These are phyloP conservation scores for Ceratosolen solmsi DNA, from an alignment of 1,140 invertebrate species.

Conservation along the genomic window DNA sequence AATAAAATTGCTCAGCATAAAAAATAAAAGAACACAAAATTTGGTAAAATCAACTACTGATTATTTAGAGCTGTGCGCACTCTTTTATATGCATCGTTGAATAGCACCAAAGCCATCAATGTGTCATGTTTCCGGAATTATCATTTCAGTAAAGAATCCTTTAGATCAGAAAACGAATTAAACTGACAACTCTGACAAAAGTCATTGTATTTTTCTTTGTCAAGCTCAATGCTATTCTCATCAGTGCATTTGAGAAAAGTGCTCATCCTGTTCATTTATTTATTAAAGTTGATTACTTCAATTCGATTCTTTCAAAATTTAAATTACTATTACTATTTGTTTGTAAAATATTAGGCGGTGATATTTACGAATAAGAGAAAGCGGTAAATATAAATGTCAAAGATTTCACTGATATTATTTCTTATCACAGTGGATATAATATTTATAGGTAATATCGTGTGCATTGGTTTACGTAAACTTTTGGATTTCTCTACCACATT, in stretches of 20 bases:
- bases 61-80: background rate
- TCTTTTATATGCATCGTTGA: conserved; percentile 21
- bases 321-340: no score
- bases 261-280: background rate
- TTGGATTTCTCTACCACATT: no score
- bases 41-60: background rate
- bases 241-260: background rate
- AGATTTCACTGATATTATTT: background rate
- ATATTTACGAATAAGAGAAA: background rate
- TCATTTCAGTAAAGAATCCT: conserved; percentile 29
- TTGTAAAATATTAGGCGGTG: no score
- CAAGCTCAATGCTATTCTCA: background rate
- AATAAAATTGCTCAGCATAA: background rate
- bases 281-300: no score
- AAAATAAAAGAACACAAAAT: background rate
- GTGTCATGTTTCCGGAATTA: background rate
- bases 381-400: background rate
- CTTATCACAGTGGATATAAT: background rate
- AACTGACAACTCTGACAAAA: conserved; percentile 15
- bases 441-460: background rate
- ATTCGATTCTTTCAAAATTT: no score
- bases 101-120: background rate
- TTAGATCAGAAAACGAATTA: background rate
- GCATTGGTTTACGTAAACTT: no score
- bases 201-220: background rate